Conservation (phyloP, 1,140 invertebrate genomes). For the Ectropis grisescens region DNA sequence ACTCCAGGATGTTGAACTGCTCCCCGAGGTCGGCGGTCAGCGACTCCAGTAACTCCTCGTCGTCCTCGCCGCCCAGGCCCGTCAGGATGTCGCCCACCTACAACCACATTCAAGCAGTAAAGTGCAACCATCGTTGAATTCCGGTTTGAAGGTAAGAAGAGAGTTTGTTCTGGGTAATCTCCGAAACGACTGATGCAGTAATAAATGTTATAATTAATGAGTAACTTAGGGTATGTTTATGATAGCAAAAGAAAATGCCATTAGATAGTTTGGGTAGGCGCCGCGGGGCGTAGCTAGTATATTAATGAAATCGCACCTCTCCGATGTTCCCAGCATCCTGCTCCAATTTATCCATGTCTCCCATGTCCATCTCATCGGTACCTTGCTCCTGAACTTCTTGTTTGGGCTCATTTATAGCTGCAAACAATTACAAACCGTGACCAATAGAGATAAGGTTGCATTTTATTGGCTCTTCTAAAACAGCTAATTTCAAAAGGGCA, state of each 20-base stretch:
- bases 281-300: no score
- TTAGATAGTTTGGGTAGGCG: no score
- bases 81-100: conserved; percentile 82
- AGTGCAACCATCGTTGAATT: background rate
- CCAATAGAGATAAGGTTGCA: no score
- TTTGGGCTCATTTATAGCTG: conserved; percentile 29
- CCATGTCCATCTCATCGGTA: conserved; percentile 80
- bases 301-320: no score
- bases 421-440: background rate
- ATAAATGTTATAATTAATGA: no score
- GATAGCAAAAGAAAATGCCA: no score
- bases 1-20: conserved; percentile 96
- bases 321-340: conserved; percentile 78
- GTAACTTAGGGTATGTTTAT: no score
- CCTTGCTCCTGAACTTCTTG: conserved; percentile 45
- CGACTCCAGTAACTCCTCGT: conserved; percentile 84
- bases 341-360: conserved; percentile 86
- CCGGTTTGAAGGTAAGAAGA: background rate
- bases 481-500: no score
- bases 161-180: no score
- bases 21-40: conserved; percentile 87
- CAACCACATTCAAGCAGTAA: no score
- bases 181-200: no score
- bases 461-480: no score
- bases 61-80: conserved; percentile 87